Base-by-base conservation (phyloP, 2,797 vertebrate genomes). In the Eutrigla gurnardus region DNA sequence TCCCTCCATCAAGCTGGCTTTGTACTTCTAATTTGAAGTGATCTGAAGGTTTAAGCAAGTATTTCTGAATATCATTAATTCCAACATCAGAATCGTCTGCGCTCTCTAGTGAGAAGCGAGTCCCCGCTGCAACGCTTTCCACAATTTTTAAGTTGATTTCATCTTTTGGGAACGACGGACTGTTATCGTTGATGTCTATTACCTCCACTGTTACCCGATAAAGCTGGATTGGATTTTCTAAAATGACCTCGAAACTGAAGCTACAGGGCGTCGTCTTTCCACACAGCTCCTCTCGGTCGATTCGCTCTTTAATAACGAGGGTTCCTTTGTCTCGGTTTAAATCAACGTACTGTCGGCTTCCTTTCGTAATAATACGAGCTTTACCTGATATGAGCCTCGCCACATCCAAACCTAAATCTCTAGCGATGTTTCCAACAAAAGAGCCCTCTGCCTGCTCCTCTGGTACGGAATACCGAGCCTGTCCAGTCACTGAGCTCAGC, bases 171-270 rank as follows among this genome's bases (percentile, higher is more conserved):
- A 95, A 94, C 0, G 50, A 35, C 0, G 93, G 93, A 0, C 83
- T 81, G 53, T 95, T 92, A 18, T 94, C 94, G n/a, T 94, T 94
- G 5, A 94, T 82, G 35, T 95, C 93, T 3, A 64, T 52, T 0
- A 94, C 83, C 71, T 94, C 93, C 33, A 93, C 88, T 2, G 83
- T 92, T 1, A 94, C 83, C 0, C 89, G 82, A 75, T 93, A 86
- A 53, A 94, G 84, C 71, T 93, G 84, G n/a, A 94, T 93, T 0
- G 93, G 93, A 17, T 93, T 93, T 85, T 94, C 93, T 60, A 93
- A 78, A 78, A 94, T 91, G 0, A 94, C 58, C 66, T 94, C 91
- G 57, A 93, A 93, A 70, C 80, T 93, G 59, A 94, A 93, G 78
- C 91, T 93, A 47, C 93, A 94, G 58, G 91, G 92, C 71, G 90